Conservation (phyloP, 2,797 vertebrate species). For the Linurgus olivaceus region DNA sequence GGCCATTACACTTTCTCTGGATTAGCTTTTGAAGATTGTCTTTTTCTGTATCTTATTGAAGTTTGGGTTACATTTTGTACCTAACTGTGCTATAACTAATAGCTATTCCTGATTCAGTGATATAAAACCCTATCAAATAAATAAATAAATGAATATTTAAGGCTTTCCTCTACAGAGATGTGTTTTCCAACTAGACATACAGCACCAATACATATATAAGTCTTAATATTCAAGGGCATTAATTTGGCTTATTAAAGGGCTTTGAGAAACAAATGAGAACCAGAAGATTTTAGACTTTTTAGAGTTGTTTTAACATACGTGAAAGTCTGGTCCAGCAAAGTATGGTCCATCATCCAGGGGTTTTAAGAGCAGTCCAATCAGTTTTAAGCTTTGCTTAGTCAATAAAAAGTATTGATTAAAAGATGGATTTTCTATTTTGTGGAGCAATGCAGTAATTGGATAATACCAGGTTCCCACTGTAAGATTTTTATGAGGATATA, state of each 20-base stretch:
- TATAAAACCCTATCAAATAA: not conserved
- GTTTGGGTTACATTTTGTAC: not conserved
- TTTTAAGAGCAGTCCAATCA: not conserved
- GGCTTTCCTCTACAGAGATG: not conserved
- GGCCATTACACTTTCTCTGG: not conserved
- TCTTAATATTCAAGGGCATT: not conserved
- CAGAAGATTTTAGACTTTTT: not conserved
- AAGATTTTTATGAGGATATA: not conserved
- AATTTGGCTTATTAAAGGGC: not conserved
- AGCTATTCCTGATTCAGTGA: not conserved
- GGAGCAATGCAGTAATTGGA: not conserved
- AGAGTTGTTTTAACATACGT: not conserved
- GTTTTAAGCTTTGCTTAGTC: not conserved
- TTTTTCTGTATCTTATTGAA: not conserved
- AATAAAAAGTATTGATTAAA: not conserved
- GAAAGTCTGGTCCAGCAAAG: rapidly evolving
- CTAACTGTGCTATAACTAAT: not conserved
- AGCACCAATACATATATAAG: not conserved
- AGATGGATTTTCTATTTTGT: not conserved
- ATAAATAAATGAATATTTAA: not conserved
- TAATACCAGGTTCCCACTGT: not conserved
- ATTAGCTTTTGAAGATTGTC: not conserved
- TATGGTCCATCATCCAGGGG: not conserved
- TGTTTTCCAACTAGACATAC: not conserved
- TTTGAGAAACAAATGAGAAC: not conserved